Base-by-base conservation (phyloP, 2,113 vertebrate species). In the Pseudolaguvia tuberculata region DNA sequence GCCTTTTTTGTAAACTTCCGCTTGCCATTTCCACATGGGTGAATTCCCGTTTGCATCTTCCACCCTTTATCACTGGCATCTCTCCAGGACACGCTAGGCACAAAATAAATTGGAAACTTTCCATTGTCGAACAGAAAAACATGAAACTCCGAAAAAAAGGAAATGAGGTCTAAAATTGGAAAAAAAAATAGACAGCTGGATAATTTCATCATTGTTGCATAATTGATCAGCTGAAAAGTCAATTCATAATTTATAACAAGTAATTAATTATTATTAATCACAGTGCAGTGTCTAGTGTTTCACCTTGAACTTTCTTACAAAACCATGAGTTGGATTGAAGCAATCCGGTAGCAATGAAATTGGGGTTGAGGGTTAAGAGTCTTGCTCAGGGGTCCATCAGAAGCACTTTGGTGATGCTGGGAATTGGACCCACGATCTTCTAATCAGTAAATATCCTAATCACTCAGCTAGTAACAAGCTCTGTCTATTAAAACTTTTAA, bases 231-330 rank as follows among this genome's bases (percentile, higher is more conserved):
- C 39, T 65, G 62, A 42, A 65, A 65, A 48, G 62, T 65, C 18
- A 67, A 67, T 67, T 67, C 18, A 47, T 65, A 65, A 50, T 50
- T 67, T 10, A 67, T 4, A 9, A 47, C 14, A n/a, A 45, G n/a
- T 25, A 48, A 65, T 65, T 65, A 65, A 65, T 65, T 65, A 65
- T 47, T 65, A 65, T 65, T 65, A 65, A 65, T 65, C 47, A 65
- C 62, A 47, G 13, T 17, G 42, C 42, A 21, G 15, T 25, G 35
- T 7, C 14, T 47, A 25, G 0, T 21, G 17, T 17, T 47, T 47
- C 21, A 65, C 62, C 62, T 47, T 65, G 21, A 47, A 48, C n/a
- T 45, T 62, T 31, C 4, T 61, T 14, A 11, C 13, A 35, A 18
- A 47, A 23, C 1, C 13, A 17, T 21, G 42, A 65, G 20, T 9